Percentiles rank a stretch among this genome's conserved stretches.
Evolutionary conservation across 2,888 invertebrate genomes (phyloP).

Genomic region (Prostheceraeus crozeri): DNA sequence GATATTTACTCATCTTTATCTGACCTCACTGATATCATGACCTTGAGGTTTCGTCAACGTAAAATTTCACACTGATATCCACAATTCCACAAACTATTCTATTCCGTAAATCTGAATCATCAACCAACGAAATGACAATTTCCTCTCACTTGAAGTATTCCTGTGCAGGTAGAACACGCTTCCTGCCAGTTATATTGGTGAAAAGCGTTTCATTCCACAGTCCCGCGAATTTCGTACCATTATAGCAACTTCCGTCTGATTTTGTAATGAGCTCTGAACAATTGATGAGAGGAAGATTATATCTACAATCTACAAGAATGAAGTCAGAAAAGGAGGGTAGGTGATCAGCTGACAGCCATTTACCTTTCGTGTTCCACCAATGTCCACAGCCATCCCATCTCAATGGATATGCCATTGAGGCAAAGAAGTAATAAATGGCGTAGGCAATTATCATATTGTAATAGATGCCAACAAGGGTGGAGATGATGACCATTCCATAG

Average conservation of each 20-base stretch:
- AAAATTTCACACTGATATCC: too few species aligned
- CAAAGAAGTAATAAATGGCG: slow-evolving; percentile 45
- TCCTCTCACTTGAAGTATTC: slow-evolving; percentile 54
- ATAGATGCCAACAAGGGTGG: slow-evolving; percentile 44
- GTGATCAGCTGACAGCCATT: too few species aligned
- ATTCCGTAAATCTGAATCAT: too few species aligned
- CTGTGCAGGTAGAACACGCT: slow-evolving; percentile 47
- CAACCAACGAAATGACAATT: too few species aligned
- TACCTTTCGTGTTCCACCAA: slow-evolving; percentile 45
- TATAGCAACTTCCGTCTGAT: slow-evolving; percentile 45
- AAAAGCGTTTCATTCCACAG: slow-evolving; percentile 46
- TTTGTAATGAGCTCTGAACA: slow-evolving; percentile 39
- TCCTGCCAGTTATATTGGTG: slow-evolving; percentile 43
- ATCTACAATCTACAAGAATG: slow-evolving; percentile 45
- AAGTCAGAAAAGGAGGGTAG: too few species aligned
- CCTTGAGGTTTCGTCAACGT: too few species aligned
- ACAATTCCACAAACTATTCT: too few species aligned
- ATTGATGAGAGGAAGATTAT: slow-evolving; percentile 43
- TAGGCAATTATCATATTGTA: slow-evolving; percentile 47
- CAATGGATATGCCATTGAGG: slow-evolving; percentile 43
- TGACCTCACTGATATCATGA: too few species aligned
- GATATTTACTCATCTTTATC: too few species aligned
- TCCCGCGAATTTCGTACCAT: slow-evolving; percentile 42
- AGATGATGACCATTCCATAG: slow-evolving; percentile 44
- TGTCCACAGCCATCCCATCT: slow-evolving; percentile 44